A percentile compares a stretch with the other conserved stretches of the same genome.
Conservation (phyloP, 2,888 invertebrate genomes). For the Phoenoteleia sp. region DNA sequence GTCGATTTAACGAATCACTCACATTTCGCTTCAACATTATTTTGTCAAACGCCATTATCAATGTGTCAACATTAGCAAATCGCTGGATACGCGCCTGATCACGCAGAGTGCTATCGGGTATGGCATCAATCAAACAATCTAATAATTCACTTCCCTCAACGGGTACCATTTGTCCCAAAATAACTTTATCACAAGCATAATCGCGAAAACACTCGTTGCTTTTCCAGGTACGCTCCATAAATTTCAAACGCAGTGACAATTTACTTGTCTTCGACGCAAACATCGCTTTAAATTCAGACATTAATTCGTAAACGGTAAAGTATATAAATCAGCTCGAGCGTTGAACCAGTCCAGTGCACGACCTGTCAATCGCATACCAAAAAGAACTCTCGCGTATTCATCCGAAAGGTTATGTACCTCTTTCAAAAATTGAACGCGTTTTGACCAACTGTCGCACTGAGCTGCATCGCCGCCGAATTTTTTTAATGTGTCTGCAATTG, state of each 20-base stretch:
- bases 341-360: not conserved
- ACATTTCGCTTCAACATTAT: not conserved
- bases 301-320: no score
- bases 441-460: not conserved
- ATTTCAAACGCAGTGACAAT: not conserved
- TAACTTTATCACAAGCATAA: not conserved
- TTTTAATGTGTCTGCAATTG: not conserved
- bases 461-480: not conserved
- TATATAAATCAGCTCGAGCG: no score
- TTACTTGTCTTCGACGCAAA: not conserved
- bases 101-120: not conserved
- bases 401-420: not conserved
- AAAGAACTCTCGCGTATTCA: not conserved
- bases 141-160: not conserved
- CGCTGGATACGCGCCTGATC: not conserved
- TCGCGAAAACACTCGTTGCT: not conserved
- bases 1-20: not conserved
- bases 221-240: not conserved
- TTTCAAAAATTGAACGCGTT: not conserved
- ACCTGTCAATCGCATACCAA: not conserved
- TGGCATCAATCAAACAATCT: not conserved
- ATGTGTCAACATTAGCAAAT: not conserved
- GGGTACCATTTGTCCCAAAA: not conserved
- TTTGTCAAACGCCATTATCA: not conserved
- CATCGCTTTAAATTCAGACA: not conserved